Conservation (phyloP, 2,888 invertebrate genomes). For the Lasioglossum malachurum region DNA sequence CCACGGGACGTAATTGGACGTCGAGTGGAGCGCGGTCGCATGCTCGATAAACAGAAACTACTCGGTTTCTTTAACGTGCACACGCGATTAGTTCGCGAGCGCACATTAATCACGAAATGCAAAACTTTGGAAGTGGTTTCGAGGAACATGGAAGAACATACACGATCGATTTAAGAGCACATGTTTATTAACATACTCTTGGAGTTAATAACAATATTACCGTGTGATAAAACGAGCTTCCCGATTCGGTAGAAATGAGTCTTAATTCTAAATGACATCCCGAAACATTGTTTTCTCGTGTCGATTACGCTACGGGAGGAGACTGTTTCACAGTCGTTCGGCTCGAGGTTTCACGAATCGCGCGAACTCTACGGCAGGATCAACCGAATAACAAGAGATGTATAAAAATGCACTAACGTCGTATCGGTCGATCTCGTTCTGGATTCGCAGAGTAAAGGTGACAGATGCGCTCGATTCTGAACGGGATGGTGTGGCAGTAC, state of each 20-base stretch:
- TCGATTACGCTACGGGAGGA: constrained; percentile 10
- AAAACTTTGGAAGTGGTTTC: not conserved
- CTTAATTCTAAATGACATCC: constrained; percentile 45
- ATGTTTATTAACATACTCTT: constrained; percentile 69
- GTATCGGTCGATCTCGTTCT: constrained; percentile 17
- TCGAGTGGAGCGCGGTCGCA: not conserved
- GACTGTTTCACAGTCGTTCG: not conserved
- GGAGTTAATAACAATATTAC: constrained; percentile 64
- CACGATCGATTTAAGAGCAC: constrained; percentile 41
- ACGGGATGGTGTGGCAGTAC: not conserved
- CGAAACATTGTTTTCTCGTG: constrained; percentile 25
- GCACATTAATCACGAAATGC: not conserved
- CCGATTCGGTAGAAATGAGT: constrained; percentile 41
- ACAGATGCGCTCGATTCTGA: constrained; percentile 21
- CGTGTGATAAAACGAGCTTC: constrained; percentile 54
- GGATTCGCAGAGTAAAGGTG: constrained; percentile 6
- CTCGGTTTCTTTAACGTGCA: not conserved
- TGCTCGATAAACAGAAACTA: not conserved
- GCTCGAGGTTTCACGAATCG: constrained; percentile 4
- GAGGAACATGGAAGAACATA: not conserved
- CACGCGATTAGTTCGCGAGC: not conserved
- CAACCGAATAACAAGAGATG: constrained; percentile 60
- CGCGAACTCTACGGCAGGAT: constrained; percentile 20
- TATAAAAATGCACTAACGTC: constrained; percentile 67
- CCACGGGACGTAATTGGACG: not conserved